These are phyloP conservation scores for Drosophila melanosoma DNA, from an alignment of 2,888 invertebrate species.

Conservation along the genomic window DNA sequence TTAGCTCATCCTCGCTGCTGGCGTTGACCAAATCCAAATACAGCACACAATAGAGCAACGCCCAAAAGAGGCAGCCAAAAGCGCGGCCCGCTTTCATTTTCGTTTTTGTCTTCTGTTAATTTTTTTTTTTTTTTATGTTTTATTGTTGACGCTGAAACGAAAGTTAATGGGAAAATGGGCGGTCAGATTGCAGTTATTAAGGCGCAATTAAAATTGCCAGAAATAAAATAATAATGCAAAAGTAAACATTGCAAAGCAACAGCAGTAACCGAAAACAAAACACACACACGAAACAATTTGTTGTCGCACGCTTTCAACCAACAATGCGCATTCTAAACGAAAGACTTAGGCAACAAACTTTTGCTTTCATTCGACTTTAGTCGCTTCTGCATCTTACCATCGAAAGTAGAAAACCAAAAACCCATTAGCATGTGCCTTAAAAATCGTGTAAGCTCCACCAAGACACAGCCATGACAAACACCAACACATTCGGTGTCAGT, in stretches of 20 bases:
- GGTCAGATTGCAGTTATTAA: slow-evolving; percentile 71
- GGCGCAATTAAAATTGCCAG: slow-evolving; percentile 47
- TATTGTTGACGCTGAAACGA: slow-evolving; percentile 57
- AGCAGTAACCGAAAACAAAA: slow-evolving; percentile 16
- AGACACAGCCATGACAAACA: slow-evolving; percentile 11
- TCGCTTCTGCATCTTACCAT: slow-evolving; percentile 46
- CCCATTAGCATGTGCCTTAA: slow-evolving; percentile 60
- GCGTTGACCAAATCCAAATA: slow-evolving; percentile 63
- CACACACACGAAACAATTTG: slow-evolving; percentile 29
- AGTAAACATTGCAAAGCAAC: slow-evolving; percentile 29
- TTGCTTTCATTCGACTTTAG: slow-evolving; percentile 43
- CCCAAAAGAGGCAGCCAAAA: slow-evolving; percentile 70
- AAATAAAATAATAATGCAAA: slow-evolving; percentile 33
- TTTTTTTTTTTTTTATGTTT: neutral
- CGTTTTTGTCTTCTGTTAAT: slow-evolving; percentile 9
- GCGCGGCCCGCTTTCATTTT: slow-evolving; percentile 73
- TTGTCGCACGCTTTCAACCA: slow-evolving; percentile 64
- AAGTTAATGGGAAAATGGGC: slow-evolving; percentile 64
- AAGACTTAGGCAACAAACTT: slow-evolving; percentile 58
- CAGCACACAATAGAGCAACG: slow-evolving; percentile 70
- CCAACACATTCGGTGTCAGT: slow-evolving; percentile 38
- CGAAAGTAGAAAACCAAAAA: slow-evolving; percentile 57
- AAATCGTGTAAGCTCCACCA: slow-evolving; percentile 51
- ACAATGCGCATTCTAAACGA: slow-evolving; percentile 55
- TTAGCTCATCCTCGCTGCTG: slow-evolving; percentile 70